Evolutionary conservation across 2,888 invertebrate genomes (phyloP), one percentile per base, ranked within the genome.

Genomic region (Tinea trinotella): DNA sequence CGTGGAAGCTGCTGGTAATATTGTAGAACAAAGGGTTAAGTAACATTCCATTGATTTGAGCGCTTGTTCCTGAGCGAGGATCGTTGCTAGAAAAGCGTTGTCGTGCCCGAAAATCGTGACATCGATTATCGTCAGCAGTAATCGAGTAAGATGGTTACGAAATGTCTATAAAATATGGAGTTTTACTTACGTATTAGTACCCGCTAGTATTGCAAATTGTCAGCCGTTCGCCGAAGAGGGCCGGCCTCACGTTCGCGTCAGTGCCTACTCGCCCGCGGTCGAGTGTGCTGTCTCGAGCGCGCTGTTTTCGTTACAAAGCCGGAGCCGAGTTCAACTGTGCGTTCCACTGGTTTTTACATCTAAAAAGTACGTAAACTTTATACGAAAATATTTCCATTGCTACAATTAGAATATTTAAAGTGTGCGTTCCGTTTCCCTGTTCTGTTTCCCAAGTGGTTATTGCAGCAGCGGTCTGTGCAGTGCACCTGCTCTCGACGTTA

Each of bases 121-220:
- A 76, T 72, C 75, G 74, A 76, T 76, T 77, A 53, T 71, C 70
- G 71, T 20, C 71, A 67, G 53, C 74, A 65, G 74, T 78, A 80
- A 80, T 80, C 76, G 70, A 78, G 74, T 76, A 73, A 76, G 70
- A 73, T 71, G 71, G 71, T 84, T 82, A 80, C 83, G 80, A 82
- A 83, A 84, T 36, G 53, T 15, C 75, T 80, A 79, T 79, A 79
- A 79, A 78, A 77, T 79, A 79, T 76, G 74, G 78, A 76, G 75
- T 80, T 52, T 80, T 78, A 79, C 80, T 84, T 82, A 77, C 76
- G 76, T 74, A 73, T 40, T 53, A 40, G 22, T 34, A 30, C 35
- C n/a, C n/a, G 34, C 22, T 19, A 20, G 53, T 53, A 34, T 53
- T 53, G 53, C 53, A 20, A 53, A 53, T 40, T 15, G 36, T 35